Evolutionary conservation across 2,797 vertebrate species (phyloP), one percentile per base, ranked within the genome.

Genomic region (Gobio occitaniae): DNA sequence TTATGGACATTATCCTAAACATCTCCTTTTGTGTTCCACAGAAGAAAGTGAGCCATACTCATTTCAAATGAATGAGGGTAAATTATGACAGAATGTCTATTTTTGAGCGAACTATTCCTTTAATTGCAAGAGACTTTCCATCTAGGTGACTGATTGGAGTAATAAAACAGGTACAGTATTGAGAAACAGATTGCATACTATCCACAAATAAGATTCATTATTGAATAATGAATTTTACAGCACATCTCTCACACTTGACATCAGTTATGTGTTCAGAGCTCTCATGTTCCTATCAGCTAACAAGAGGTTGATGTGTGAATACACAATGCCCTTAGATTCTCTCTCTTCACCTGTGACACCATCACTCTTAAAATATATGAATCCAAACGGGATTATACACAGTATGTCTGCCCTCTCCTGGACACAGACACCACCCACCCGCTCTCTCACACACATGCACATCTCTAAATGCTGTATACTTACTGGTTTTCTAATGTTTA

Each of bases 401-500:
- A 94, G 93, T 96, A 95, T 96, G 94, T 91, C 96, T 96, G 96
- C 96, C 96, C 95, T 96, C 96, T 97, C 95, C 96, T 96, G 96
- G 96, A 94, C 94, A 93, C 81, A 80, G 91, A 90, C 90, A 93
- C 91, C 59, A 61, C 77, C 50, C 70, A 47, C 68, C 38, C 75
- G n/a, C 54, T 29, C 83, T 12, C 63, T 1, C 50, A 69, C 74
- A 52, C 56, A 68, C 13, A 68, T 19, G 59, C 63, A 17, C 15
- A 10, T 61, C 52, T 59, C 52, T 44, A 63, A 44, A 59, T 41
- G 36, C 36, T 59, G 19, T 59, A 21, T 32, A 44, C 13, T 47
- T 5, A 61, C 38, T 47, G 21, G 12, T n/a, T 78, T 61, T 59
- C 41, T 78, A 47, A 47, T 3, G 0, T 15, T 61, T 47, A 63